Evolutionary conservation across 2,113 vertebrate species (phyloP), one percentile per base, ranked within the genome.

Genomic region (Lates calcarifer): DNA sequence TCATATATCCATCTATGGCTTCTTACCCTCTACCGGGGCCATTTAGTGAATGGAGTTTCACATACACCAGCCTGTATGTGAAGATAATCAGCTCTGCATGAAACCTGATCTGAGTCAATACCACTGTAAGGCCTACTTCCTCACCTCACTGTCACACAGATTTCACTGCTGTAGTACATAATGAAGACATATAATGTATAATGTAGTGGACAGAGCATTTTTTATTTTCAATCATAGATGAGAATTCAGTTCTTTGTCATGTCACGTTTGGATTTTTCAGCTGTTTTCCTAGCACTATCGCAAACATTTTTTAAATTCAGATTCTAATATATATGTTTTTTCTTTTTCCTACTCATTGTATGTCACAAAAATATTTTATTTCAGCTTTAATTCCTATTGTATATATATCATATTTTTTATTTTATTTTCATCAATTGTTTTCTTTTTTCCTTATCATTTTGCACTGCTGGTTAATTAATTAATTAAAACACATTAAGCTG

Each of bases 61-160:
- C 28, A n/a, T 6, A 1, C 0, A 55, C 28, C n/a, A 18, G 20
- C 41, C 26, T 64, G 41, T 18, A 35, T 35, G 5, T 71, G 51
- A 64, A 31, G 37, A 28, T 60, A 31, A 62, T 71, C 31, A 64
- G 12, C 41, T 77, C 58, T 53, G 18, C 13, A 5, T 70, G 43
- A 71, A 79, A 66, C 20, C 17, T 31, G 70, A 74, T 57, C 61
- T n/a, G 26, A 73, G 51, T 73, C 47, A 17, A 35, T 26, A 18
- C 66, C 13, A 37, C 67, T 66, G 35, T 37, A 20, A 49, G 60
- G 77, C 47, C 5, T 6, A 29, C 13, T 24, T 60, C n/a, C 58
- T 80, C 29, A 57, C 45, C 43, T 31, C 24, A 14, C 7, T 26
- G 12, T 66, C 77, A 31, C 7, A 5, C 18, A 43, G 29, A 66